Evolutionary conservation across 2,113 vertebrate genomes (phyloP).

Genomic region (Otolemur garnettii): DNA sequence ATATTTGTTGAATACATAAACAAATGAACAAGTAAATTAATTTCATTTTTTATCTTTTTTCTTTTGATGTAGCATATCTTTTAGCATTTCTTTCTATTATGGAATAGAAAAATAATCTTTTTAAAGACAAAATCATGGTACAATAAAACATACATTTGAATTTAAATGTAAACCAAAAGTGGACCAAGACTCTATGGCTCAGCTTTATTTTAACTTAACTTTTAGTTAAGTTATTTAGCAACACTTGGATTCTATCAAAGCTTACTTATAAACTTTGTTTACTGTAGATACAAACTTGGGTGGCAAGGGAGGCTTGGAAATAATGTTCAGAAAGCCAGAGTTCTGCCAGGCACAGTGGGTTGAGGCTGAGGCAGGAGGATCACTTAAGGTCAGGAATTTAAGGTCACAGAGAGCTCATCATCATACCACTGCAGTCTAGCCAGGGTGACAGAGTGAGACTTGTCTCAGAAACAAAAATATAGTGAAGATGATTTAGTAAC

Average conservation of each 20-base stretch:
- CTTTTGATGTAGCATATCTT: neutral
- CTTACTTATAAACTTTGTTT: neutral
- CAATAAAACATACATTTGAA: neutral
- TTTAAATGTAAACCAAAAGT: neutral
- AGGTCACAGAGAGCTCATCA: no score
- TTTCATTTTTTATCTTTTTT: neutral
- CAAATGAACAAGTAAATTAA: neutral
- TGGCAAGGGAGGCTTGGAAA: neutral
- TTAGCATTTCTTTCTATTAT: neutral
- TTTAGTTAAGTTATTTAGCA: no score
- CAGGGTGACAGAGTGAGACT: no score
- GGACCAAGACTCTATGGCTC: no score
- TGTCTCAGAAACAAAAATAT: neutral
- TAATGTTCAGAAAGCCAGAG: neutral
- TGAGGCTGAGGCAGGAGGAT: no score
- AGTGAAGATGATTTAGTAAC: neutral
- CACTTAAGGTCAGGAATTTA: no score
- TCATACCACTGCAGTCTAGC: no score
- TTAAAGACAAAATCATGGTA: neutral
- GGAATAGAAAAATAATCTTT: neutral
- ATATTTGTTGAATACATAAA: neutral
- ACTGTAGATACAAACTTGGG: neutral
- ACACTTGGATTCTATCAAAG: no score
- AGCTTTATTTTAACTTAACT: no score
- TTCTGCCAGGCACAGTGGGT: no score